Evolutionary conservation across 2,888 invertebrate species (phyloP), one percentile per base, ranked within the genome.

Genomic region (Pterostichus madidus): DNA sequence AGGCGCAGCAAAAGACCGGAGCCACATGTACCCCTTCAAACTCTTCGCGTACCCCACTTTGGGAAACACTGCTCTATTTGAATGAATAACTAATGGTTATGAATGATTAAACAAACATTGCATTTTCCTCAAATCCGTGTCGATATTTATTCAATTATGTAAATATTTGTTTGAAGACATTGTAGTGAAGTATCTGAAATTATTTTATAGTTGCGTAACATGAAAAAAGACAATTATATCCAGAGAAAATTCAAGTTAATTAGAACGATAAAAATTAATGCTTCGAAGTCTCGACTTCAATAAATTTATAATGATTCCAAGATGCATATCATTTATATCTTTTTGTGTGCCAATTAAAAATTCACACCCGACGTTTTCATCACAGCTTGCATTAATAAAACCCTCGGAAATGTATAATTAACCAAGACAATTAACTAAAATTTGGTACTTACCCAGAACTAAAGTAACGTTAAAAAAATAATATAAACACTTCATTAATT

Each of bases 281-380:
- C 11, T 32, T 35, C 31, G 64, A 13, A 64, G 32, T 49, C 49
- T 49, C 39, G 35, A 35, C 13, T 59, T 59, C 35, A 64, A 64
- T 64, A 64, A 64, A 64, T 35, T 64, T 35, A 35, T 64, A 64
- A 64, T 35, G 35, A 35, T 64, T 32, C 6, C 32, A 49, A 11
- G 49, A 13, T 5, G 49, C 49, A 35, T 32, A 64, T 64, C 64
- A 64, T 64, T 64, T 59, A 31, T 35, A 64, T 35, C 31, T 64
- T 64, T 31, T 35, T 35, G 32, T 56, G 13, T 56, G 75, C 52
- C 52, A 31, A 75, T 76, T 76, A 76, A 76, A 76, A 53, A 35
- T 52, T 52, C 31, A 24, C 49, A 75, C n/a, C 73, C 17, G 24
- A 8, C n/a, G 49, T 76, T 31, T 52, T n/a, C 15, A 52, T 52